These are phyloP conservation scores for Zaprionus lineosus DNA, from an alignment of 2,888 invertebrate species.

Conservation along the genomic window DNA sequence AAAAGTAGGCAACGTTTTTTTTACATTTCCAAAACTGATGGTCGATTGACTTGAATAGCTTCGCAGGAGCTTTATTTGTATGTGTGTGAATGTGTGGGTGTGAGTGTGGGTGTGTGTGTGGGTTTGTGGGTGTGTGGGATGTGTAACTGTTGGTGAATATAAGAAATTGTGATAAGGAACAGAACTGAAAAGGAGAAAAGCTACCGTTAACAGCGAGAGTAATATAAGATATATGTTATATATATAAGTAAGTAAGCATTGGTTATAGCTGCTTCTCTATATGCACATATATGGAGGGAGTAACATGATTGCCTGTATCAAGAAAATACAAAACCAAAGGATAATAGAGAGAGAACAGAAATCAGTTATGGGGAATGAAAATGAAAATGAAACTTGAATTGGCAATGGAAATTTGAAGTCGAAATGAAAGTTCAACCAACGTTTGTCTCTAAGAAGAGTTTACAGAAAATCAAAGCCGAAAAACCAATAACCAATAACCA, in stretches of 20 bases:
- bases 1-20: constrained; percentile 50
- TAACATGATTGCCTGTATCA: constrained; percentile 29
- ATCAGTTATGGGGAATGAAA: too few species aligned
- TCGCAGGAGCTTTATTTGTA: constrained; percentile 5
- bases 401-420: too few species aligned
- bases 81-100: background rate
- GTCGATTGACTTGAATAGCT: constrained; percentile 41
- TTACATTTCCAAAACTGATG: too few species aligned
- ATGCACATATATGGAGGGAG: constrained; percentile 24
- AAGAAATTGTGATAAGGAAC: too few species aligned
- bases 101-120: constrained; percentile 1
- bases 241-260: constrained; percentile 32
- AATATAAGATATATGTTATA: constrained; percentile 12
- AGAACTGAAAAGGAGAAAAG: too few species aligned
- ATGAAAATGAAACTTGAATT: constrained; percentile 1
- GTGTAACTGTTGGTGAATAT: constrained; percentile 5
- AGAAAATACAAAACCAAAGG: constrained; percentile 10
- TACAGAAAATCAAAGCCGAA: too few species aligned
- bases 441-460: constrained; percentile 40
- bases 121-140: background rate
- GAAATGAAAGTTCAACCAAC: constrained; percentile 35
- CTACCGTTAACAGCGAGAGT: too few species aligned
- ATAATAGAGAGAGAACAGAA: constrained; percentile 11
- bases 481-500: constrained; percentile 40
- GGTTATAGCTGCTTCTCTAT: constrained; percentile 30